Evolutionary conservation across 2,113 vertebrate species (phyloP), one percentile per base, ranked within the genome.

Genomic region (Mohoua ochrocephala): DNA sequence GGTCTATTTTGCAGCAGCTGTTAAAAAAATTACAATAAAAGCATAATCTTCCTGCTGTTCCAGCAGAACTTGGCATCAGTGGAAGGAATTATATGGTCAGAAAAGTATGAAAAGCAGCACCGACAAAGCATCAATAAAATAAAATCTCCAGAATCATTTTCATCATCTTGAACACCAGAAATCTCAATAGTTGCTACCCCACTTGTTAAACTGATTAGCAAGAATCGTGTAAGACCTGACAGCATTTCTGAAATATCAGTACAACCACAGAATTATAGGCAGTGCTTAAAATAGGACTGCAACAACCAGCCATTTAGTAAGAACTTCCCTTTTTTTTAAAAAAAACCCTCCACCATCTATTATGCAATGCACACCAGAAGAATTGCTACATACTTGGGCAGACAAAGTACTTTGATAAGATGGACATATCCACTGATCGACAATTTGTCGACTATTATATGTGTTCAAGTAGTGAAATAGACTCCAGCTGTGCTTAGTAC

Each of bases 401-500:
- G 73, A 79, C 53, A 82, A 92, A 96, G 83, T 67, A 61, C 89
- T 69, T 87, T 77, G 76, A n/a, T 85, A 85, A 92, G 89, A 90
- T 63, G 78, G 97, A 92, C 80, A 53, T 22, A 89, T 53, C 69
- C 77, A 85, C 91, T 85, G 88, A 96, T 93, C 4, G 63, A 97
- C 91, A 88, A 94, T 94, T 92, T 94, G 87, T 90, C 9, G 8
- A 80, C 92, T 87, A 89, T 89, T 96, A 83, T 91, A 79, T 67
- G 77, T 77, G 81, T 95, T 93, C 92, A 84, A 84, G 75, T 71
- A 93, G 78, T 42, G 64, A 97, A 97, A 92, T 75, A 91, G 91
- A 85, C 71, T 95, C 95, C 92, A 95, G 94, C 93, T 94, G 91
- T 85, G 90, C 87, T 95, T 81, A 91, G 81, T 45, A 89, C 95